These are phyloP conservation scores for Rhinoraja longicauda DNA, from an alignment of 2,797 vertebrate genomes.

Conservation along the genomic window DNA sequence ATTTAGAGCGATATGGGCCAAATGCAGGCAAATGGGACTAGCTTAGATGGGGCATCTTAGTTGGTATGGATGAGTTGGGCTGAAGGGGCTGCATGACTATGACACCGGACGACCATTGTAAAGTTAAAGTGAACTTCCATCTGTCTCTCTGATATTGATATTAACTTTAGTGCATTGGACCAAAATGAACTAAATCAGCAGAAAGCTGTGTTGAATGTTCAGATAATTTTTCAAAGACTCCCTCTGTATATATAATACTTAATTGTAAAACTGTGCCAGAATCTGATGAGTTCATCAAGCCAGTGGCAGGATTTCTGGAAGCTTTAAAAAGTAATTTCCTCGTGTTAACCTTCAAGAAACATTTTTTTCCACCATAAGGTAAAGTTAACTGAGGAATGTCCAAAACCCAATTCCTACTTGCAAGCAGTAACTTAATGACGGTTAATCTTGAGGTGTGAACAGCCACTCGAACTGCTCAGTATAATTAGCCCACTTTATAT, in stretches of 20 bases:
- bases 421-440: constrained; percentile 1
- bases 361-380: background rate
- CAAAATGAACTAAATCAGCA: background rate
- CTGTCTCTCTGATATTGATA: background rate
- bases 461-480: background rate
- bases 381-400: background rate
- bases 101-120: too few species aligned
- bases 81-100: too few species aligned
- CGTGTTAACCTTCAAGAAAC: constrained; percentile 1
- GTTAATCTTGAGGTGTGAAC: background rate
- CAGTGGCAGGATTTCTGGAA: background rate
- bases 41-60: too few species aligned
- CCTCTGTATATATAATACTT: background rate
- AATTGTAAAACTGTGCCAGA: background rate
- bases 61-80: background rate
- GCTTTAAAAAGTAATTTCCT: constrained; percentile 10
- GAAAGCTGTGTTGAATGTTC: background rate
- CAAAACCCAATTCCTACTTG: background rate
- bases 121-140: background rate
- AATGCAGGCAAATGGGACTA: too few species aligned
- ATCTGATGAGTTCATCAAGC: background rate
- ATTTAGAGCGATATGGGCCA: too few species aligned
- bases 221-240: background rate
- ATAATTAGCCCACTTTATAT: background rate
- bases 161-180: background rate